These are phyloP conservation scores for Heliconius ismenius DNA, from an alignment of 2,888 invertebrate species.

Conservation along the genomic window DNA sequence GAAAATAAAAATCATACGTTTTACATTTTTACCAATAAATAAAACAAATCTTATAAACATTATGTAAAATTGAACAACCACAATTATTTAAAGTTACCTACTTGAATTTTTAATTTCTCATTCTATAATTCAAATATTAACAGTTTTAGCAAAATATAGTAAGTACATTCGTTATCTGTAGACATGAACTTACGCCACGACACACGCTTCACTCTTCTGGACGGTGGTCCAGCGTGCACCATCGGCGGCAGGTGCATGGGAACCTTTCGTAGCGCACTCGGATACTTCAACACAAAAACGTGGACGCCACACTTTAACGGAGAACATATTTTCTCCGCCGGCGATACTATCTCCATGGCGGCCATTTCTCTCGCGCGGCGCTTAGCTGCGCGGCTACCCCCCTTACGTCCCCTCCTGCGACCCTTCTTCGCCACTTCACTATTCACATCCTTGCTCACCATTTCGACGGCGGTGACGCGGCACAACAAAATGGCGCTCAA, in stretches of 20 bases:
- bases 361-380: conserved; percentile 58
- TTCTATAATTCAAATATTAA: too few relatives aligned
- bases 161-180: neutral
- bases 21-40: neutral
- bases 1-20: neutral
- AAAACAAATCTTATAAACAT: too few relatives aligned
- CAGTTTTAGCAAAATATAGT: too few relatives aligned
- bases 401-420: conserved; percentile 60
- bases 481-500: conserved; percentile 67
- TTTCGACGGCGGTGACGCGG: conserved; percentile 50
- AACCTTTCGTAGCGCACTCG: conserved; percentile 68
- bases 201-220: conserved; percentile 73
- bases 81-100: too few relatives aligned
- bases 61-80: too few relatives aligned
- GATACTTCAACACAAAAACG: conserved; percentile 68
- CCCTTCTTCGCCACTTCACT: conserved; percentile 58
- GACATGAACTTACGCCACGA: conserved; percentile 72
- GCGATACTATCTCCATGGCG: conserved; percentile 44
- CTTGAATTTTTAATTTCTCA: too few relatives aligned
- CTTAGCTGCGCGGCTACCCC: conserved; percentile 59
- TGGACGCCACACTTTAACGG: conserved; percentile 74
- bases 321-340: conserved; percentile 48
- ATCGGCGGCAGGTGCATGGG: conserved; percentile 70
- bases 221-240: conserved; percentile 67
- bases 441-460: conserved; percentile 63